phyloP scores from a whole-genome alignment of 1,140 invertebrate genomes.

The Archivesica marissinica region DNA sequence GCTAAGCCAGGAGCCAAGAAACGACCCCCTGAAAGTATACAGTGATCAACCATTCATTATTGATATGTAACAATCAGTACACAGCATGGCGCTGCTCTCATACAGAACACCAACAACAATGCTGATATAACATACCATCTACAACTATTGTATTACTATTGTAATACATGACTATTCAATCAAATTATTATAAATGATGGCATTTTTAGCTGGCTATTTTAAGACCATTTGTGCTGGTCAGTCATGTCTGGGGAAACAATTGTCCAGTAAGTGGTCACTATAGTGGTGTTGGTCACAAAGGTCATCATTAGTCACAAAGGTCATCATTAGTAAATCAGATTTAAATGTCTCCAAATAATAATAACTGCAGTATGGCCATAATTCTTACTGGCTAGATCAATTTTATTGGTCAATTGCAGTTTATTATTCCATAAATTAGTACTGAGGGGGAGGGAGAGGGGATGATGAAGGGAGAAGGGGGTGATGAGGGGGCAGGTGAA shows the following conservation, averaged over 20 bases:
- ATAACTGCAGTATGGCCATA: no score
- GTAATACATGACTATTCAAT: no score
- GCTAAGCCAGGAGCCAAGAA: no score
- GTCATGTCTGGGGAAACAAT: neutral
- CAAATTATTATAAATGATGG: neutral
- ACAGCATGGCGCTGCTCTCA: no score
- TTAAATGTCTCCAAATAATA: no score
- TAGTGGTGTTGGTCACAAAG: neutral
- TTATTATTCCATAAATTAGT: no score
- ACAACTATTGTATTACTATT: neutral
- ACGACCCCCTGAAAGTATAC: slow-evolving; percentile 2
- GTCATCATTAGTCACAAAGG: slow-evolving; percentile 8
- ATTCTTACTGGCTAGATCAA: no score
- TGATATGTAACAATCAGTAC: neutral
- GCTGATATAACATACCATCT: neutral
- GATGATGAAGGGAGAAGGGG: no score
- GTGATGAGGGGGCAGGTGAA: no score
- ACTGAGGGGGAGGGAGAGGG: no score
- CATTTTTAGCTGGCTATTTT: neutral
- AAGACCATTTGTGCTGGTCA: neutral
- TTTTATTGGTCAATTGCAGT: no score
- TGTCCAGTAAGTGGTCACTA: neutral
- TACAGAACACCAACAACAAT: neutral
- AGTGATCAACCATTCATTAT: neutral
- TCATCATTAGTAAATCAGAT: neutral